phyloP scores from a whole-genome alignment of 2,797 vertebrate species.

The Anniella stebbinsi region DNA sequence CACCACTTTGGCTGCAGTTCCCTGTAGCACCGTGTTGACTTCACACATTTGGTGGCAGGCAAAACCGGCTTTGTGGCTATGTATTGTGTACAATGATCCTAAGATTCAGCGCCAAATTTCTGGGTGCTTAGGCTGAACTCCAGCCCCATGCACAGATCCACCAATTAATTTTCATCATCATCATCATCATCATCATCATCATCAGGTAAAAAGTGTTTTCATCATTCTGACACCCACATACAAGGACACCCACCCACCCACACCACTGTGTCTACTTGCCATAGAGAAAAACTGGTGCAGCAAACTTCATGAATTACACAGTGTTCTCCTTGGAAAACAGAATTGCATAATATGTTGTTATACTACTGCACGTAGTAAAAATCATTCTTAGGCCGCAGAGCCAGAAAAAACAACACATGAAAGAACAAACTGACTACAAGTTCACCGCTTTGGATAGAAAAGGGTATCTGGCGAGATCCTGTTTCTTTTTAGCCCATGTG shows the following conservation, averaged over 20 bases:
- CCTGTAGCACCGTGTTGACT: no score
- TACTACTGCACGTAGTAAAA: conserved; percentile 81
- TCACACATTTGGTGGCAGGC: neutral
- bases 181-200: conserved; percentile 41
- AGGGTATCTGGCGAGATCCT: conserved; percentile 76
- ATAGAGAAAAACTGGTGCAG: conserved; percentile 66
- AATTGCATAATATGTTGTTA: conserved; percentile 83
- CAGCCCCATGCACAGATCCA: neutral
- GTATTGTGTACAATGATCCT: neutral
- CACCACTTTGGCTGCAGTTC: neutral
- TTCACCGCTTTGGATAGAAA: conserved; percentile 79
- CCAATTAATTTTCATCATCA: conserved; percentile 44
- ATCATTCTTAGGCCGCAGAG: conserved; percentile 73
- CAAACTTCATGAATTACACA: conserved; percentile 76
- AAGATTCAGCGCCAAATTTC: no score
- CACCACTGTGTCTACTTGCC: conserved; percentile 62
- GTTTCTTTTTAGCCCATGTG: conserved; percentile 74
- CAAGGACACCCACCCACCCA: no score
- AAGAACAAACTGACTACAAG: conserved; percentile 79
- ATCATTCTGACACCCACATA: conserved; percentile 49
- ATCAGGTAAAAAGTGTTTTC: conserved; percentile 61
- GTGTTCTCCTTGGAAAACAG: conserved; percentile 77
- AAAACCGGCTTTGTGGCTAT: neutral
- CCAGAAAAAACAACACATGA: conserved; percentile 80
- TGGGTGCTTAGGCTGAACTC: neutral